Evolutionary conservation across 2,888 invertebrate species (phyloP), one percentile per base, ranked within the genome.

Genomic region (Stenodema calcarata): DNA sequence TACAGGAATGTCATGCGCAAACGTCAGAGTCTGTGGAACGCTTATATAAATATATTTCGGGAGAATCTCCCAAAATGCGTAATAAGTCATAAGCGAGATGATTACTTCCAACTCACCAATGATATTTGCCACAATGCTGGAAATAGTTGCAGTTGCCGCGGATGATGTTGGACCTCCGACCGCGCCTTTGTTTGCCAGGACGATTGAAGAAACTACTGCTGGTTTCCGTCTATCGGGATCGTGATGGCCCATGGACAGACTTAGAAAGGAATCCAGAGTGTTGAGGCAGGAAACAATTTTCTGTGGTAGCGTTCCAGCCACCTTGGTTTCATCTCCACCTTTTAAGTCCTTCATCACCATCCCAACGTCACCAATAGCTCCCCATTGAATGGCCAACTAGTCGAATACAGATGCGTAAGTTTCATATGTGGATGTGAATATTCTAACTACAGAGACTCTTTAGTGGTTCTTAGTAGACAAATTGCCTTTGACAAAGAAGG

Each of bases 291-390:
- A 98, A n/a, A 94, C 92, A 93, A 99, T 97, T 89, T 98, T 94
- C 92, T 99, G 99, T 16, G 99, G 99, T 89, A 98, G 91, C 9
- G 99, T 99, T 88, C 99, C 99, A 88, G 98, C 98, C 89, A 99
- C 95, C 89, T 97, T 97, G 0, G 96, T 95, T 81, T 97, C 96
- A 91, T 98, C 98, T 89, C 94, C 95, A 76, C 97, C 96, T 76
- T 97, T 96, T 94, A 98, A 95, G 75, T 95, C 95, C 90, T 98
- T 97, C 90, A 96, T 92, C 88, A 99, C 94, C 86, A 99, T 93
- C 84, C 99, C 99, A 69, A 98, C 98, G 91, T 99, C 99, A 87
- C 98, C 99, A 90, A 99, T 96, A 87, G 99, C 99, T 89, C 99
- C 99, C 99, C 99, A 99, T 92, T 99, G 99, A 90, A 99, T 96